Base-by-base conservation (phyloP, 2,797 vertebrate genomes). In the Tenualosa thibaudeaui region DNA sequence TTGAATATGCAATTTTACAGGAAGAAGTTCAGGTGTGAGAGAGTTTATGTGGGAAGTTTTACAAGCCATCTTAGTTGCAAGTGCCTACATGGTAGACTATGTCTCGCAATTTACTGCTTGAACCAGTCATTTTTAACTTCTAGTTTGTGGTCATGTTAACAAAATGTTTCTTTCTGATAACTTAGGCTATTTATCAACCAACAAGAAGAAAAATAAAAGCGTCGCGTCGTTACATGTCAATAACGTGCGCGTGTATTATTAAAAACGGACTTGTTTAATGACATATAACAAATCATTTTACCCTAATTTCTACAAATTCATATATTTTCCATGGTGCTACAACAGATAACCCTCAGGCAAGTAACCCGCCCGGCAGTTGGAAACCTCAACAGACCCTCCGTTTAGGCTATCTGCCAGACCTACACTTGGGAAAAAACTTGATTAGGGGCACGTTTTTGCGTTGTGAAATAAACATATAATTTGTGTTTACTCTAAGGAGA, bases 401-500 rank as follows among this genome's bases (percentile, higher is more conserved):
- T 78, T 78, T 78, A 75, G 54, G 54, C 54, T 56, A 56, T 12
- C 19, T 78, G 40, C 40, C 26, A 43, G 3, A 37, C 15, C 68
- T 19, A 15, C 40, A 43, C 68, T 43, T 43, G 68, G 71, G 15
- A n/a, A 78, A 78, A n/a, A 78, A 78, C 17, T 43, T 46, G 71
- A 78, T 78, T 46, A 75, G 3, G 31, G 65, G 13, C 26, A 71
- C 6, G 17, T 24, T 43, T 78, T 75, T 46, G 7, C 37, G 1
- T 78, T 78, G 71, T 19, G 71, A 78, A 46, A 46, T 22, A 46
- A 78, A 78, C 71, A 78, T 78, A 8, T 78, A 46, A 78, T 46
- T 78, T 78, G 15, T 22, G 71, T 46, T 19, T 46, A 78, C 71
- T 78, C 17, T 40, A 78, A 46, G 6, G 71, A 46, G 71, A 78